Base-by-base conservation (phyloP, 2,888 invertebrate species). In the Hypolimnas misippus region DNA sequence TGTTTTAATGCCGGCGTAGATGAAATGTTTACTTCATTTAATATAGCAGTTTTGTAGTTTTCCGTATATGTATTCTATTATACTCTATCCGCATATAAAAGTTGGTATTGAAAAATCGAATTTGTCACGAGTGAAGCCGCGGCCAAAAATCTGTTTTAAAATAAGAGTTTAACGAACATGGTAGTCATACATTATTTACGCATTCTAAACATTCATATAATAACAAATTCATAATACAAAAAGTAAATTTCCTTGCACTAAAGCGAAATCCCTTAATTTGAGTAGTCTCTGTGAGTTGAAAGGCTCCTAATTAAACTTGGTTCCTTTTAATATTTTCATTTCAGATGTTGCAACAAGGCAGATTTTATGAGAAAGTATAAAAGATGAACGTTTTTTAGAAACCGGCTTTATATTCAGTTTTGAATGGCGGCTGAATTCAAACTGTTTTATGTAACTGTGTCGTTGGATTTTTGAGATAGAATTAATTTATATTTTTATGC, bases 241-340 rank as follows among this genome's bases (percentile, higher is more conserved):
- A 33, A 33, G 33, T 8, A 33, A 33, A 53, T 33, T 42, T 35
- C 10, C 21, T 25, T 14, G 14, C 53, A 4, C 16, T n/a, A n/a
- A n/a, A 44, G 44, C 21, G 12, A 50, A n/a, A 29, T 53, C 57
- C 31, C 35, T 62, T 46, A 57, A 62, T 57, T 49, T 55, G 6
- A 54, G 16, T 14, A 12, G 3, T 52, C 33, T 53, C 40, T 38
- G 44, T 29, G 10, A 53, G 31, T 60, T 66, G 54, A 58, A 58
- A 64, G 49, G 49, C 52, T 49, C 46, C 64, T 56, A 62, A 64
- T 64, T 64, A 66, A 60, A 60, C 44, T n/a, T 3, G 19, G 56
- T 29, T 38, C 40, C 57, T 53, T 58, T 51, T 58, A 56, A 67
- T 61, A 40, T 64, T 66, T 62, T 62, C 58, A 62, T 33, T n/a